phyloP scores from a whole-genome alignment of 2,888 invertebrate species.

The Allygus modestus region DNA sequence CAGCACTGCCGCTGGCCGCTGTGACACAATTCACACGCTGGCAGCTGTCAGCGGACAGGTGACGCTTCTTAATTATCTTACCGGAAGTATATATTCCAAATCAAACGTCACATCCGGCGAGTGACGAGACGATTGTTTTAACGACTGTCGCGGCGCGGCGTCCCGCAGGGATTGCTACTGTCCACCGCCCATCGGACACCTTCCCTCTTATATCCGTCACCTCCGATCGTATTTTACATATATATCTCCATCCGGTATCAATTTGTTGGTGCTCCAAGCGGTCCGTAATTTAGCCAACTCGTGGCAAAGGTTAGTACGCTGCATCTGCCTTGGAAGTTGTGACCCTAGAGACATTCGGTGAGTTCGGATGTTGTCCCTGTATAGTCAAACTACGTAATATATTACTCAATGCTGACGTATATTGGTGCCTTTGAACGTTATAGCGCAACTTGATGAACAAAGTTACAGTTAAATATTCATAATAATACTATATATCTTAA shows the following conservation, averaged over 20 bases:
- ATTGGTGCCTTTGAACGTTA: too few species aligned
- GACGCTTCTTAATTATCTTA: background rate
- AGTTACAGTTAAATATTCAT: too few species aligned
- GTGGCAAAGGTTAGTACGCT: background rate
- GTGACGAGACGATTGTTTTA: conserved; percentile 41
- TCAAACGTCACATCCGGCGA: conserved; percentile 56
- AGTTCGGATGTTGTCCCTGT: too few species aligned
- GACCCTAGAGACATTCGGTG: background rate
- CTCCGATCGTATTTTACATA: conserved; percentile 1
- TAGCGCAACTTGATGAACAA: too few species aligned
- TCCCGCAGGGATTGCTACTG: conserved; percentile 37
- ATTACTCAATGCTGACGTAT: too few species aligned
- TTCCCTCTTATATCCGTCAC: conserved; percentile 1
- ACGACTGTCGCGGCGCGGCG: conserved; percentile 5
- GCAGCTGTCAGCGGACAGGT: background rate
- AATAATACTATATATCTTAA: too few species aligned
- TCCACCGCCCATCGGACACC: background rate
- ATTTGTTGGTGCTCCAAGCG: background rate
- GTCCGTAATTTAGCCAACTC: background rate
- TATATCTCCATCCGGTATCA: conserved; percentile 1
- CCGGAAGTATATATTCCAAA: conserved; percentile 56
- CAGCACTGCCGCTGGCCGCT: background rate
- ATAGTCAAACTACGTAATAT: too few species aligned
- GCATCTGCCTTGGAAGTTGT: conserved; percentile 10
- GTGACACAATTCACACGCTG: conserved; percentile 37